These are phyloP conservation scores for Alectoris magna DNA, from an alignment of 2,797 vertebrate genomes.

Conservation along the genomic window DNA sequence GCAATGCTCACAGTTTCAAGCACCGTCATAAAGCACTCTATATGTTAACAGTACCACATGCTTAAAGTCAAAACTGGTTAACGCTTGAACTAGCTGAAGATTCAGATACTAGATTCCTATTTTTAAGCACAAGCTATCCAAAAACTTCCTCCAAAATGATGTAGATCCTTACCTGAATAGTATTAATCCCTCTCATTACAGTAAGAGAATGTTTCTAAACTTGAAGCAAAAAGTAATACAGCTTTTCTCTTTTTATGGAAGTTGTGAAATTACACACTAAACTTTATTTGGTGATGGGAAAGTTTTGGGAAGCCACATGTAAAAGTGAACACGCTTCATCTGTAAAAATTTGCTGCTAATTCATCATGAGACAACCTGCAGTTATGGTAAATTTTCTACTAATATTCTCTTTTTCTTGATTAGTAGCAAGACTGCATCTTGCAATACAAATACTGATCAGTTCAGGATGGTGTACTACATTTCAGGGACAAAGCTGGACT, in stretches of 20 bases:
- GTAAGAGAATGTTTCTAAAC: background rate
- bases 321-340: background rate
- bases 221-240: background rate
- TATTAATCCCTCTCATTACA: background rate
- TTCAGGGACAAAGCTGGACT: background rate
- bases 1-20: background rate
- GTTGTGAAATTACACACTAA: background rate
- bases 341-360: background rate
- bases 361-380: background rate
- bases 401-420: background rate
- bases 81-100: background rate
- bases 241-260: background rate
- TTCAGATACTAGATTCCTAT: background rate
- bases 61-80: slow-evolving; percentile 19
- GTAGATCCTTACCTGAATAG: background rate
- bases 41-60: background rate
- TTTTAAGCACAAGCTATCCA: background rate
- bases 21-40: background rate
- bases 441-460: background rate
- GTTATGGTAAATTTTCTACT: background rate
- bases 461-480: background rate
- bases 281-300: background rate
- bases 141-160: background rate
- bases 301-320: fast-evolving
- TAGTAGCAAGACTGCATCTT: background rate